Evolutionary conservation across 1,140 invertebrate genomes (phyloP), one percentile per base, ranked within the genome.

Genomic region (Nasonia giraulti): DNA sequence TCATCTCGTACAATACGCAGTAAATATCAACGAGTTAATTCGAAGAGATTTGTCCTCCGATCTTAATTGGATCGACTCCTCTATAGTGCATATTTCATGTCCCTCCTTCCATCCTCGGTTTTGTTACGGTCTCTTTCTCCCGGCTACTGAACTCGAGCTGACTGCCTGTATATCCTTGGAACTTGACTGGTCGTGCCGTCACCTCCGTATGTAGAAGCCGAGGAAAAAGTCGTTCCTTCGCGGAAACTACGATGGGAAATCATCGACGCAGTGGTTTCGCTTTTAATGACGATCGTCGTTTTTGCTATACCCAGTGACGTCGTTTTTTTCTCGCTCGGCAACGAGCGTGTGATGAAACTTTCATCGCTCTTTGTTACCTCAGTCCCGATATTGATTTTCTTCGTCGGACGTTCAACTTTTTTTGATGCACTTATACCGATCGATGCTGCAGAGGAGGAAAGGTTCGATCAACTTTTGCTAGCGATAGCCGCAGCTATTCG

Each of bases 101-200:
- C 17, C n/a, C 20, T 23, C 5, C 6, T 7, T 62, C 77, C 77
- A 73, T 55, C n/a, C 37, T 81, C 62, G 76, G 47, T 83, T 83
- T 80, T 80, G 50, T 80, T 68, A 80, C 73, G 85, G 80, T 44
- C 76, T 62, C 68, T 79, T 83, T 76, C 76, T 86, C 76, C 68
- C 62, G 74, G 73, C 79, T 85, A 77, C 84, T 85, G 85, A 85
- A 86, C 85, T 80, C 76, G 66, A 62, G 80, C 27, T 17, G 73
- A 74, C 27, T 11, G 0, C 68, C 20, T 5, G 27, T n/a, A 8
- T 23, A 75, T 20, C 80, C 80, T 75, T 62, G 50, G 71, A 17
- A n/a, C 55, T 62, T 62, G 55, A 20, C 55, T 20, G 55, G 55
- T 62, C 55, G 55, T 20, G 12, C 47, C 47, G 10, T 17, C 47